Percentiles rank a stretch among this genome's conserved stretches.
These are phyloP conservation scores for Puffinus mauretanicus DNA, from an alignment of 2,113 vertebrate species.

Conservation along the genomic window DNA sequence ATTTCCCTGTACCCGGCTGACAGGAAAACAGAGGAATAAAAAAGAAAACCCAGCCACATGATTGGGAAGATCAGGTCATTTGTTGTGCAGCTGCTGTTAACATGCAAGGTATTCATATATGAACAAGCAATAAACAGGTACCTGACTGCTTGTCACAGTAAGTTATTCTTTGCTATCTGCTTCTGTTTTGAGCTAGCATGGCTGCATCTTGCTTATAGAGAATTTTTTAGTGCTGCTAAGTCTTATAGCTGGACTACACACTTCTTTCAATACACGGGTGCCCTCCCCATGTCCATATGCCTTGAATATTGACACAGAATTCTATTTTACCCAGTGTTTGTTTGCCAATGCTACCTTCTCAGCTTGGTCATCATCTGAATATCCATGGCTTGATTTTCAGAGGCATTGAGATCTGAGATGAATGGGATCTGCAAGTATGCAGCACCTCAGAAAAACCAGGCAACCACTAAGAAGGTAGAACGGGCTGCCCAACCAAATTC, in stretches of 20 bases:
- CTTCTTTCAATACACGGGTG: background rate
- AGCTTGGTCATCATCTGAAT: background rate
- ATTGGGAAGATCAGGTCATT: background rate
- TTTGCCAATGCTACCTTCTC: background rate
- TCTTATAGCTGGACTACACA: background rate
- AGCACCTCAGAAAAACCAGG: background rate
- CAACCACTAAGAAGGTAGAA: background rate
- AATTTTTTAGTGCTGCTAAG: background rate
- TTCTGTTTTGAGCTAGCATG: background rate
- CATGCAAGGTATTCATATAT: background rate
- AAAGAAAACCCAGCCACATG: background rate
- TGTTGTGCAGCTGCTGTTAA: background rate
- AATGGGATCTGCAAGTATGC: background rate
- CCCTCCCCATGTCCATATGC: background rate
- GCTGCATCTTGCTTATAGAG: background rate
- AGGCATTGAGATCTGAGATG: background rate
- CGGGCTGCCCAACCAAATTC: background rate
- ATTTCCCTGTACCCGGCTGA: background rate
- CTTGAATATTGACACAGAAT: background rate
- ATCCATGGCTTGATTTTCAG: background rate
- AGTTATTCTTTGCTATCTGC: background rate
- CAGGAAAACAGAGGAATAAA: background rate
- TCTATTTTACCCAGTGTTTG: background rate
- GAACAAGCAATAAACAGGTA: background rate
- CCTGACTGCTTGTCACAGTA: background rate